phyloP scores from a whole-genome alignment of 2,113 vertebrate species.

The Craseonycteris thonglongyai region DNA sequence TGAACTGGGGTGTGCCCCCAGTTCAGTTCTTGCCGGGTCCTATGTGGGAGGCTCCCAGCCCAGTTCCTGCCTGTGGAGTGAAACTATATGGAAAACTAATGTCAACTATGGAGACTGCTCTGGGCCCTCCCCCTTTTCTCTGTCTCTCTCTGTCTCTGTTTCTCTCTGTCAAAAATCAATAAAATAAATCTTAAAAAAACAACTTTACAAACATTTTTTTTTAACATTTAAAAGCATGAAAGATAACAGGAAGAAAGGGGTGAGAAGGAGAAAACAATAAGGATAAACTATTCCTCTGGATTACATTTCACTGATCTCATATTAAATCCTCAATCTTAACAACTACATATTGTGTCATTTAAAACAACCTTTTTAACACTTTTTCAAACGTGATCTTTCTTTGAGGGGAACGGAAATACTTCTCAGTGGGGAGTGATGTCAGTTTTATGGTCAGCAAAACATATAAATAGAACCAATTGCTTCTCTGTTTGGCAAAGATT shows the following conservation, averaged over 20 bases:
- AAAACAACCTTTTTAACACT: slow-evolving; percentile 50
- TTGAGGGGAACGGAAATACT: slow-evolving; percentile 72
- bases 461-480: slow-evolving; percentile 84
- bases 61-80: no score
- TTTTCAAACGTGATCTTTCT: slow-evolving; percentile 62
- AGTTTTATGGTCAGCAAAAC: slow-evolving; percentile 78
- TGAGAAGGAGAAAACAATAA: neutral
- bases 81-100: no score
- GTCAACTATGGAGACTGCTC: no score
- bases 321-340: neutral
- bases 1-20: no score
- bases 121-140: no score
- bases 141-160: no score
- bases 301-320: neutral
- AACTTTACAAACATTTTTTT: neutral
- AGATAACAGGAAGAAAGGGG: neutral
- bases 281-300: neutral
- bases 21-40: no score
- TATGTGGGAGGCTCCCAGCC: no score
- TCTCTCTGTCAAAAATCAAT: no score
- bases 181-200: no score
- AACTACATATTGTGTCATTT: neutral
- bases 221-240: neutral
- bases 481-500: slow-evolving; percentile 77
- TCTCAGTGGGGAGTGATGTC: slow-evolving; percentile 68